Evolutionary conservation across 2,888 invertebrate genomes (phyloP).

Genomic region (Drosophila fulvimacula): DNA sequence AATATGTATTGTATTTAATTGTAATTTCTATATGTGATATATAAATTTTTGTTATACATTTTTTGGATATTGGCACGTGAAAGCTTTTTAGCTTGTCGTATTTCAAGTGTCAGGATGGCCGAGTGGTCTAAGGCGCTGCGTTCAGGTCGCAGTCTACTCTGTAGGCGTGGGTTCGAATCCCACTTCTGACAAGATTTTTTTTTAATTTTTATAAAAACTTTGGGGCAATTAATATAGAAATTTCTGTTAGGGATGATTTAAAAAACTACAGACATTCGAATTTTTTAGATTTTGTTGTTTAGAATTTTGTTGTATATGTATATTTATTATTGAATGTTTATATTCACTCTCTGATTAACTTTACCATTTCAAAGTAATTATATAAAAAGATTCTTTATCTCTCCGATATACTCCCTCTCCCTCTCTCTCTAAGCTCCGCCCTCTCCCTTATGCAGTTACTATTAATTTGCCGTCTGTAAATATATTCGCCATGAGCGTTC

Average conservation of each 20-base stretch:
- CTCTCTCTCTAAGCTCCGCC: neutral
- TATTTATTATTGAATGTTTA: neutral
- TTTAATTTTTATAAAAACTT: neutral
- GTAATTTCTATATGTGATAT: too few species aligned
- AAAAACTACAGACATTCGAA: too few species aligned
- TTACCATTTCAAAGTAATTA: too few species aligned
- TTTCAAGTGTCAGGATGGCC: conserved; percentile 56
- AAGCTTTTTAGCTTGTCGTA: fast-evolving
- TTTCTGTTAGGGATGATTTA: too few species aligned
- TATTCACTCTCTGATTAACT: neutral
- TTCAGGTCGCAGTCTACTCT: conserved; percentile 74
- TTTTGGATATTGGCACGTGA: neutral
- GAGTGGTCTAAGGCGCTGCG: conserved; percentile 73
- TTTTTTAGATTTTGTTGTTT: too few species aligned
- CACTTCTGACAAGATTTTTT: conserved; percentile 59
- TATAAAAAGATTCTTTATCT: neutral
- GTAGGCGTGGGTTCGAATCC: conserved; percentile 75
- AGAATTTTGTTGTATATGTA: too few species aligned
- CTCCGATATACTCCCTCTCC: neutral
- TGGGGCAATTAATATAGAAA: neutral
- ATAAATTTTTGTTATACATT: too few species aligned
- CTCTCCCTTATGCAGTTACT: neutral
- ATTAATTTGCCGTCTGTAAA: conserved; percentile 42
- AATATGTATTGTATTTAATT: too few species aligned
- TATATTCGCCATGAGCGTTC: conserved; percentile 4